phyloP scores from a whole-genome alignment of 2,113 vertebrate species.

The Nycticryphes semicollaris region DNA sequence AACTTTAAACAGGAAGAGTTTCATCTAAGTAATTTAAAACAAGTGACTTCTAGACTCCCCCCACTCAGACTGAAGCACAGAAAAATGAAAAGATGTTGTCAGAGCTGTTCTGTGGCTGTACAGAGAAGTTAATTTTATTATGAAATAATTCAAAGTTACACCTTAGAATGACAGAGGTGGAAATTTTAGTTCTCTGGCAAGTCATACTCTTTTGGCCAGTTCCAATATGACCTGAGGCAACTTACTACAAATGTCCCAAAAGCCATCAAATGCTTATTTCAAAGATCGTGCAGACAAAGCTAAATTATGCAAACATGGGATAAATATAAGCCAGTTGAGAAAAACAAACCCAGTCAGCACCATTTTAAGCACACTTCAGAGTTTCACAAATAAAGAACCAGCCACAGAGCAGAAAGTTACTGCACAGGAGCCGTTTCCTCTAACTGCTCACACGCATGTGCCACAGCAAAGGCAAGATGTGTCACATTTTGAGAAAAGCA shows the following conservation, averaged over 20 bases:
- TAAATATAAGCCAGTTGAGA: background rate
- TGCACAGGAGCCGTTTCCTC: background rate
- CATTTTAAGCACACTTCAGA: background rate
- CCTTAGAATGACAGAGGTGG: background rate
- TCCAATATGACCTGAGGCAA: background rate
- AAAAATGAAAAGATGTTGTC: background rate
- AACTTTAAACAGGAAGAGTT: conserved; percentile 29
- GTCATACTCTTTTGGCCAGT: background rate
- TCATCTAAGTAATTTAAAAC: background rate
- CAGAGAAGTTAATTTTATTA: background rate
- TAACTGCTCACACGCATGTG: background rate
- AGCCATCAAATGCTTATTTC: background rate
- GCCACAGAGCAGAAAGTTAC: background rate
- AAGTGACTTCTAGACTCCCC: background rate
- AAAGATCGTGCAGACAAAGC: background rate
- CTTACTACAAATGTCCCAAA: background rate
- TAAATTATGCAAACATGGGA: background rate
- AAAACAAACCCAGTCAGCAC: background rate
- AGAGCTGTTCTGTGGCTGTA: background rate
- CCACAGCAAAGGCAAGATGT: background rate
- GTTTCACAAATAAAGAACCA: background rate
- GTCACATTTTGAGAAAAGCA: background rate
- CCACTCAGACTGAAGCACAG: background rate
- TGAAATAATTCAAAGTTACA: background rate
- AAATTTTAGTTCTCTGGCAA: background rate